phyloP scores from a whole-genome alignment of 2,113 vertebrate genomes.

The Xiphophorus maculatus region DNA sequence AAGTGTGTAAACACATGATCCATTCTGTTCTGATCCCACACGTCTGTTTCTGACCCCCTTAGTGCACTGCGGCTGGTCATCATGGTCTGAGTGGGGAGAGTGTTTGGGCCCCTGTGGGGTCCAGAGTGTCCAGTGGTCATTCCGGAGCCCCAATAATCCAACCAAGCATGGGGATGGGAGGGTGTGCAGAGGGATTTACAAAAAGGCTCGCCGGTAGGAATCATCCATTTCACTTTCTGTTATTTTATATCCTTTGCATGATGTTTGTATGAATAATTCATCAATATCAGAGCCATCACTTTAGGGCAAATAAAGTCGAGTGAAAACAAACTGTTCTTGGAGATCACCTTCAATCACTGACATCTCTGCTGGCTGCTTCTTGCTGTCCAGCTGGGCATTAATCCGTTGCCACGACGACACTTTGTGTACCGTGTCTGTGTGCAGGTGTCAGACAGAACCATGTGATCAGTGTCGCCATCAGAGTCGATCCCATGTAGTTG shows the following conservation, averaged over 20 bases:
- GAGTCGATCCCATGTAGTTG: constrained; percentile 68
- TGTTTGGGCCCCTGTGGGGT: constrained; percentile 88
- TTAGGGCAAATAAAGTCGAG: not conserved
- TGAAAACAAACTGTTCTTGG: not conserved
- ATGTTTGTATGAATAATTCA: not conserved
- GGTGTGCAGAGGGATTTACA: constrained; percentile 86
- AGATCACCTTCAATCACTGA: not conserved
- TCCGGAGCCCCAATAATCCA: constrained; percentile 90
- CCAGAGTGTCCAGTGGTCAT: constrained; percentile 92
- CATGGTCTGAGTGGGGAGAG: constrained; percentile 90
- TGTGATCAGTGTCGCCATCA: constrained; percentile 83
- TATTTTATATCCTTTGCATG: not conserved
- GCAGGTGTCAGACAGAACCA: constrained; percentile 85
- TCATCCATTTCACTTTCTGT: no score
- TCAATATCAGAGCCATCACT: not conserved
- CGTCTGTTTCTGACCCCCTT: constrained; percentile 7
- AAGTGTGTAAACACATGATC: not conserved
- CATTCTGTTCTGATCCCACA: no score
- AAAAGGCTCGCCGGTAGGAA: constrained; percentile 87
- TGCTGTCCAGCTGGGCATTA: not conserved
- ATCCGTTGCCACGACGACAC: not conserved
- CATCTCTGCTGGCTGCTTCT: not conserved
- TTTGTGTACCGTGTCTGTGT: constrained; percentile 8
- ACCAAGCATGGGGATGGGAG: constrained; percentile 75
- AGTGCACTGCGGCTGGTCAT: constrained; percentile 92